Evolutionary conservation across 2,888 invertebrate species (phyloP), one percentile per base, ranked within the genome.

Genomic region (Leucoma salicis): DNA sequence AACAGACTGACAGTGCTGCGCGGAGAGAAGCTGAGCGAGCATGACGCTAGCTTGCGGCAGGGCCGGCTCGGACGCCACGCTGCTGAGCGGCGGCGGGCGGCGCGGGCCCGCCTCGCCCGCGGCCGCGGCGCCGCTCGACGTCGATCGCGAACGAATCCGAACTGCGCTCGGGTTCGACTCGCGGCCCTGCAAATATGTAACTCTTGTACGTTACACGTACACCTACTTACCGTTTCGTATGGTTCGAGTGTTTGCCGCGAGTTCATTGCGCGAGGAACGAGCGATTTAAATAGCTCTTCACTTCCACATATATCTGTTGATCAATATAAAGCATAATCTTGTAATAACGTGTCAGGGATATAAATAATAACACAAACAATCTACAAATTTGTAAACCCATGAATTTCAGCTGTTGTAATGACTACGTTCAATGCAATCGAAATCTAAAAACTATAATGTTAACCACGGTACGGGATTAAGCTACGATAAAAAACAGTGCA

Each of bases 11-110:
- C 94, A 93, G 92, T 87, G 88, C 58, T 88, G 87, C 39, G 82
- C 74, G 35, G 94, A 95, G 57, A 97, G 92, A 53, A 97, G 91
- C 72, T 96, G 96, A 33, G 96, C 96, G 46, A 97, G 91, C 74
- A 95, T 91, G 39, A 95, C 94, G 85, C 95, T 96, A 65, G 92
- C 91, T 62, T 91, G 91, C 54, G 92, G 90, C 51, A 95, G 85
- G 61, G 94, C 91, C 34, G 95, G 95, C 83, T 96, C 95, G 74
- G 95, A 95, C 42, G 93, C 92, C 32, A 95, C 94, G 60, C 94
- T 92, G 61, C 93, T 91, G 57, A 95, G 90, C 49, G 94, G 94
- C 43, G 92, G 91, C 46, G 83, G 87, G 29, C 79, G 80, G 40
- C 81, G 80, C 31, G 55, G 51, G 4, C 38, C 45, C 21, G 90